Evolutionary conservation across 53 echinoderm and acorn worm species (phyloP).

Genomic region (Echinometra lucunter): DNA sequence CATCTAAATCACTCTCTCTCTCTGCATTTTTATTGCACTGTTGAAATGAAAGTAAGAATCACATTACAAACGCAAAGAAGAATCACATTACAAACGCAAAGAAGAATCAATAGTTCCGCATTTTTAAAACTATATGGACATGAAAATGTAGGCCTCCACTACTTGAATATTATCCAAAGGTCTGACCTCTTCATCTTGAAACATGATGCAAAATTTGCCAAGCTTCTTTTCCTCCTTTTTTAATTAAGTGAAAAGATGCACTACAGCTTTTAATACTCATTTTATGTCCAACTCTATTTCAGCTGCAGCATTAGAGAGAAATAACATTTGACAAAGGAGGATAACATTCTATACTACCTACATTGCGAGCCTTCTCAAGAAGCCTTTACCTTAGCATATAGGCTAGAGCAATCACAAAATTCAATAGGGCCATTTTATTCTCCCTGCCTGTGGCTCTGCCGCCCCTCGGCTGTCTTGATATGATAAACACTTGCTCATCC

Average conservation of each 20-base stretch:
- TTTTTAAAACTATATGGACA: no score
- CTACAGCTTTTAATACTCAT: no score
- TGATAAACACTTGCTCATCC: conserved; percentile 23
- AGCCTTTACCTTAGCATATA: conserved; percentile 17
- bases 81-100: neutral
- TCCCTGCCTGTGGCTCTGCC: neutral
- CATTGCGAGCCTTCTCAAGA: neutral
- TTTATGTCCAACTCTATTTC: no score
- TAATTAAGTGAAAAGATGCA: no score
- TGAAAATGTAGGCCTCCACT: no score
- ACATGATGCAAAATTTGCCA: no score
- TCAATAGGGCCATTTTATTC: neutral
- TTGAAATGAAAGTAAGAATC: neutral
- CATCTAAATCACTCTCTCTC: neutral
- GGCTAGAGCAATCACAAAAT: neutral
- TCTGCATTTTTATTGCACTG: neutral
- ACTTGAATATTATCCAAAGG: no score
- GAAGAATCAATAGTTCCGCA: no score
- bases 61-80: neutral
- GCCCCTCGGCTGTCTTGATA: neutral
- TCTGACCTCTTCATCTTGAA: no score
- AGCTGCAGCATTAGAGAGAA: no score
- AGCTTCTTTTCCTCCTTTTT: no score
- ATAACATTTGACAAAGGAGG: neutral
- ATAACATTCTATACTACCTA: neutral